Conservation (phyloP, 2,113 vertebrate species). For the Galbula dea region DNA sequence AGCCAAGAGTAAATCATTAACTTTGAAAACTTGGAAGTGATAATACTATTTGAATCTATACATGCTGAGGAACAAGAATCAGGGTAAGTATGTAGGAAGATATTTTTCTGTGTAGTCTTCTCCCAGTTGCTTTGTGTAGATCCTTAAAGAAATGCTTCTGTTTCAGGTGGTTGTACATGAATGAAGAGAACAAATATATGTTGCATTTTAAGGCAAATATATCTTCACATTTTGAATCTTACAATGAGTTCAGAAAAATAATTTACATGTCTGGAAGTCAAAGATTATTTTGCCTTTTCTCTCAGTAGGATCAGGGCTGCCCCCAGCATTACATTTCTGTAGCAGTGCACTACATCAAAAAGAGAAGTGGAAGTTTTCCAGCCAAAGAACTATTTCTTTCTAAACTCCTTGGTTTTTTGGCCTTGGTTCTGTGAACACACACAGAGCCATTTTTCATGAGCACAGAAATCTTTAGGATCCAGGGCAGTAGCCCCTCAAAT, state of each 20-base stretch:
- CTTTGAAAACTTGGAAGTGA: neutral
- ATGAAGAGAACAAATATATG: neutral
- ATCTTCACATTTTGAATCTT: neutral
- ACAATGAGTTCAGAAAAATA: neutral
- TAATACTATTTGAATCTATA: neutral
- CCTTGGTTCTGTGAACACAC: neutral
- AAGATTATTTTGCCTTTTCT: neutral
- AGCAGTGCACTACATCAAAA: neutral
- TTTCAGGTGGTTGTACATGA: neutral
- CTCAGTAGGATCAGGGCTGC: neutral
- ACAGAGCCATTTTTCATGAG: neutral
- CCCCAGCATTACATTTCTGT: neutral
- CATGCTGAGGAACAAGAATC: neutral
- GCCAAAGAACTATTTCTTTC: neutral
- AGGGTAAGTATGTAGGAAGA: neutral
- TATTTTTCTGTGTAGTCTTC: neutral
- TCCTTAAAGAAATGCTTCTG: neutral
- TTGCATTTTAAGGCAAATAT: neutral
- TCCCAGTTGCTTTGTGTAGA: neutral
- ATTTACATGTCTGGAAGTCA: neutral
- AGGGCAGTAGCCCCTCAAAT: neutral
- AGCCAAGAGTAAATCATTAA: slow-evolving; percentile 11
- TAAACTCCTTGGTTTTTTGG: neutral
- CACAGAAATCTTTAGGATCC: neutral
- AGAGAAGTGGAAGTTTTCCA: neutral